Base-by-base conservation (phyloP, 2,888 invertebrate species). In the Hipparchia sbordonii region DNA sequence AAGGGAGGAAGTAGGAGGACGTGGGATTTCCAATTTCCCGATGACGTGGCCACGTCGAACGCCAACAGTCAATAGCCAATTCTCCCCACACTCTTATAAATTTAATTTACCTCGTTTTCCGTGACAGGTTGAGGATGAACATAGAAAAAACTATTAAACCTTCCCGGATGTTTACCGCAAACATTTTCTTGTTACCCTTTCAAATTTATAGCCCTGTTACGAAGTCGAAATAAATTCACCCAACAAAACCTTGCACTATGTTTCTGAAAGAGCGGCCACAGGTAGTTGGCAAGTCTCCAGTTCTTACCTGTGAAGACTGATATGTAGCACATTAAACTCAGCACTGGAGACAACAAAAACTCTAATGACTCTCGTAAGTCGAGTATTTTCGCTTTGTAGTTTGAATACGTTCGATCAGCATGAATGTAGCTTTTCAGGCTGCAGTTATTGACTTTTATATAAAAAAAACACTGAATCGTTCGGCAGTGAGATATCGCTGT, bases 221-320 rank as follows among this genome's bases (percentile, higher is more conserved):
- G 72, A 71, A 74, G 77, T 78, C 78, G 76, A 77, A 80, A 80
- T 79, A 80, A 79, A 80, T 79, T 79, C 77, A 74, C 74, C 76
- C 77, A 74, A 77, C 73, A 74, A 76, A 78, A 83, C 77, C 76
- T 79, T 80, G 80, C 81, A 80, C 83, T 87, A 85, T 85, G 87
- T 88, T 85, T 85, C 78, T 80, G 78, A 79, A 85, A 85, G 84
- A 85, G 84, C 82, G 82, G 88, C 93, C 84, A 93, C 93, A 93
- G 92, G 93, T 92, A 88, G 93, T 92, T 92, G 92, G 93, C 91
- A 86, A 79, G 75, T 78, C 79, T 89, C 93, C 92, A 92, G 87
- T 80, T 79, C 81, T 83, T 83, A 89, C 87, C 87, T 90, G 87
- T 80, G 85, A 82, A 84, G 83, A 84, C 83, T 85, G 82, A 88